Evolutionary conservation across 2,888 invertebrate genomes (phyloP), one percentile per base, ranked within the genome.

Genomic region (Eurois occulta): DNA sequence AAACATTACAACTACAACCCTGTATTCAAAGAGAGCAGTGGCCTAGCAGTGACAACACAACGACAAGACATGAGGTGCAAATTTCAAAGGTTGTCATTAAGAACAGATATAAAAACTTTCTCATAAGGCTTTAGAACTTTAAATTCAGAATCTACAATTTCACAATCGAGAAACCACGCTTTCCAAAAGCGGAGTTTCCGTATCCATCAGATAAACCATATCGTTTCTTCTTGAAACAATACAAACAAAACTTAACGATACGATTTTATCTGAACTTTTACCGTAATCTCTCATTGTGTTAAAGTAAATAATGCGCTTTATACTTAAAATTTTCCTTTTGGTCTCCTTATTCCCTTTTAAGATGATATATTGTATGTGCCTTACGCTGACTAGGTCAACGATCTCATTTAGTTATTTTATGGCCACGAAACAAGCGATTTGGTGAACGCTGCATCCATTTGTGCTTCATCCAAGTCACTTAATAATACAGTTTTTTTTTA

Each of bases 371-470:
- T 72, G 69, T 74, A 66, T 78, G 74, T 70, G 66, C 75, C 46
- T 81, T 71, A 80, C 66, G 38, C 82, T 69, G 77, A 83, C 68
- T 87, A 68, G 87, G 85, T 87, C 86, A 80, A 85, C 48, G 85
- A 77, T 85, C 87, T 77, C 80, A 74, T 87, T 87, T 73, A 52
- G 68, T 79, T 55, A 38, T 67, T 21, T n/a, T 72, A 60, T 11
- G 77, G 86, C 75, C 75, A 73, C 21, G 32, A 83, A 81, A 69
- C 13, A 18, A 48, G 80, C 86, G 78, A 38, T 73, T 82, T 43
- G n/a, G 21, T 28, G 32, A 6, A 5, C 41, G 3, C 24, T 41
- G 21, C 35, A 21, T 72, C 38, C 13, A 24, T 41, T 62, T 21
- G 21, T 38, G 32, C 21, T 55, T 24, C 16, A 32, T 78, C n/a